A percentile compares a stretch with the other conserved stretches of the same genome.
Evolutionary conservation across 2,113 vertebrate species (phyloP).

Genomic region (Brachyistius frenatus): DNA sequence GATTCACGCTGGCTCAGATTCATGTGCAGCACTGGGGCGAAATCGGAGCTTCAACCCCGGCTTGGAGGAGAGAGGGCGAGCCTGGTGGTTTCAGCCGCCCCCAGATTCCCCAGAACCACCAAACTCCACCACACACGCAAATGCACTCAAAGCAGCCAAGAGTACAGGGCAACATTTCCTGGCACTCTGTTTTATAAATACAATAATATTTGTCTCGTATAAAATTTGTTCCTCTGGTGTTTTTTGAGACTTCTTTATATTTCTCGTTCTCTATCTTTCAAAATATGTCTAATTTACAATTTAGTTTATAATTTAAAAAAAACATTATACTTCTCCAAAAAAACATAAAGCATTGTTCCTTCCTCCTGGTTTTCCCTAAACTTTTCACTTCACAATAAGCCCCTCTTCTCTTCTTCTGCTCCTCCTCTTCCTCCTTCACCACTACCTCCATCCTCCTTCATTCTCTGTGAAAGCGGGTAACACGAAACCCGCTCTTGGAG

Average conservation of each 20-base stretch:
- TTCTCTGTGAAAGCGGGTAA: slow-evolving; percentile 74
- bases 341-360: slow-evolving; percentile 35
- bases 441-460: slow-evolving; percentile 56
- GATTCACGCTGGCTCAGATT: slow-evolving; percentile 70
- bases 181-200: background rate
- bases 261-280: background rate
- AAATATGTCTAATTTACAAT: background rate
- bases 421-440: slow-evolving; percentile 57
- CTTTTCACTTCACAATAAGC: slow-evolving; percentile 51
- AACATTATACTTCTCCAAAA: slow-evolving; percentile 11
- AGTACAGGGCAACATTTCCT: background rate
- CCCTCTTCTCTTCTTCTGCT: slow-evolving; percentile 53
- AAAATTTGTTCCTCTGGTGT: background rate
- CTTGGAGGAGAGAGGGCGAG: slow-evolving; percentile 41
- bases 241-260: no score
- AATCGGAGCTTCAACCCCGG: slow-evolving; percentile 66
- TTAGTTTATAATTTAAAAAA: background rate
- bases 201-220: background rate
- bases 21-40: slow-evolving; percentile 52
- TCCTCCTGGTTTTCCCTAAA: slow-evolving; percentile 29
- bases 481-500: slow-evolving; percentile 61
- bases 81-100: slow-evolving; percentile 49
- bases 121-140: slow-evolving; percentile 16
- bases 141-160: slow-evolving; percentile 7
- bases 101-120: slow-evolving; percentile 39